Evolutionary conservation across 1,140 invertebrate genomes (phyloP).

Genomic region (Conus betulinus): DNA sequence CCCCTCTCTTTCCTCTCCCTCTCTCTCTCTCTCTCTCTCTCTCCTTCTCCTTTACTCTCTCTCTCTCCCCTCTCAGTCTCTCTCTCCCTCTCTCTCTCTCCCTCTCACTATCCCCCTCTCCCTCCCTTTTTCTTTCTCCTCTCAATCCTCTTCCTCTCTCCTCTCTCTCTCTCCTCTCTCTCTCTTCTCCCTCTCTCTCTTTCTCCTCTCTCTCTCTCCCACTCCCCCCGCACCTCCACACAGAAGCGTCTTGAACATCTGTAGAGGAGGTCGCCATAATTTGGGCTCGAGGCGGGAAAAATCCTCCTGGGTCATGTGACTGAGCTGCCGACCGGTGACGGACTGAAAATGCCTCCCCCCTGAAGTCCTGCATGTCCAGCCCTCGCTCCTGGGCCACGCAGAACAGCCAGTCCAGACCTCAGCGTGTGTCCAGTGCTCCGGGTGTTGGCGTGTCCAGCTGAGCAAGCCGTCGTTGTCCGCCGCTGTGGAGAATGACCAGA

Average conservation of each 20-base stretch:
- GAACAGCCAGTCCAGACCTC: conserved; percentile 70
- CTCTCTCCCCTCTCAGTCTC: no score
- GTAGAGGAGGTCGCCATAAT: conserved; percentile 64
- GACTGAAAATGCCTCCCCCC: conserved; percentile 68
- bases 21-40: no score
- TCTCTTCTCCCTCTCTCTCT: not conserved
- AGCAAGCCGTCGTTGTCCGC: conserved; percentile 15
- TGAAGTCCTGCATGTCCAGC: conserved; percentile 59
- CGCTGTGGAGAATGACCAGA: no score
- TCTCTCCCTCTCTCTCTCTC: no score
- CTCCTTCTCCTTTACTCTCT: no score
- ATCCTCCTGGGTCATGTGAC: conserved; percentile 62
- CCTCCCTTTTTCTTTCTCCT: no score
- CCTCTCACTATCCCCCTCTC: no score
- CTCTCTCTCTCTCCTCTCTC: no score
- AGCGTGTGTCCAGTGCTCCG: conserved; percentile 60
- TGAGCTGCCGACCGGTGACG: conserved; percentile 62
- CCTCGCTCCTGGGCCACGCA: conserved; percentile 56
- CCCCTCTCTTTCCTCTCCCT: no score
- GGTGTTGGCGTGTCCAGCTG: conserved; percentile 62
- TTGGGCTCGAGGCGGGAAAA: conserved; percentile 61
- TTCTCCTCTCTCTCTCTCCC: not conserved
- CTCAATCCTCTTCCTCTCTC: no score
- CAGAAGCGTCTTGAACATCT: conserved; percentile 54
- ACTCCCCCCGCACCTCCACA: conserved; percentile 38